Evolutionary conservation across 2,888 invertebrate genomes (phyloP).

Genomic region (Julus scandinavius): DNA sequence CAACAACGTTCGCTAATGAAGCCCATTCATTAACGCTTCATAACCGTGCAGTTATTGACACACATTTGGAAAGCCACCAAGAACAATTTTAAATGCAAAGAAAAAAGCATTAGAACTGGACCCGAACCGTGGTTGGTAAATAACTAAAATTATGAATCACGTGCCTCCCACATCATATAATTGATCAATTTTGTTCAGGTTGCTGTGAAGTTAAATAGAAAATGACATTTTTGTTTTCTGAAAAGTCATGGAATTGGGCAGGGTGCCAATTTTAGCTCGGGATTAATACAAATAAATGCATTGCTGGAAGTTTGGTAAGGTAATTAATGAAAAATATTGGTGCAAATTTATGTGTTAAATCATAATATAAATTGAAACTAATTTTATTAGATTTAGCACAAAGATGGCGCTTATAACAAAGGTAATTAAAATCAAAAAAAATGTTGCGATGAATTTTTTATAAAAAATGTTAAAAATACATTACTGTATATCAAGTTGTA

Average conservation of each 20-base stretch:
- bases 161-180: background rate
- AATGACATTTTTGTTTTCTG: background rate
- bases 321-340: too few species aligned
- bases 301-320: too few species aligned
- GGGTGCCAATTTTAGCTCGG: background rate
- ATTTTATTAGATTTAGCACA: too few species aligned
- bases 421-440: too few species aligned
- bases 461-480: too few species aligned
- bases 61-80: slow-evolving; percentile 10
- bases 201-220: background rate
- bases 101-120: too few species aligned
- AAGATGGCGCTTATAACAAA: too few species aligned
- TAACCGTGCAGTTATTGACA: background rate
- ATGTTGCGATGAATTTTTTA: too few species aligned
- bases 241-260: background rate
- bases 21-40: background rate
- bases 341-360: too few species aligned
- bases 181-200: background rate
- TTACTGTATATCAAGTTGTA: too few species aligned
- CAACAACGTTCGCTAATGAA: background rate
- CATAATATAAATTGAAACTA: too few species aligned
- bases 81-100: background rate
- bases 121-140: background rate
- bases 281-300: too few species aligned
- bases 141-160: background rate